Evolutionary conservation across 1,140 invertebrate species (phyloP).

Genomic region (Drosophila jambulina): DNA sequence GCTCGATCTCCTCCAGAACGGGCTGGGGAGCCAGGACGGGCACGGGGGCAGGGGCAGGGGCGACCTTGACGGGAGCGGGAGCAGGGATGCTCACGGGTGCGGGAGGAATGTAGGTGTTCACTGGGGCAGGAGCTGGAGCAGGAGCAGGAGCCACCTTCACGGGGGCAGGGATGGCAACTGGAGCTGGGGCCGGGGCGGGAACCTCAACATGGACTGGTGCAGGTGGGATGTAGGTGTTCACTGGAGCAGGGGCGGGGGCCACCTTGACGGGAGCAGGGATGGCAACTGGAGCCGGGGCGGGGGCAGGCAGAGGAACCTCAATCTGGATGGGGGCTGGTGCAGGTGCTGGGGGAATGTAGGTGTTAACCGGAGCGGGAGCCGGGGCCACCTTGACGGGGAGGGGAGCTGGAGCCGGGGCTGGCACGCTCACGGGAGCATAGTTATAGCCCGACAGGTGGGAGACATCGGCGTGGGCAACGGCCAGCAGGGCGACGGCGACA

Average conservation of each 20-base stretch:
- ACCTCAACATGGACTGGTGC: conserved; percentile 22
- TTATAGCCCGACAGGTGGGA: conserved; percentile 78
- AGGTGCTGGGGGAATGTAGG: conserved; percentile 55
- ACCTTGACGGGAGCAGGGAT: conserved; percentile 21
- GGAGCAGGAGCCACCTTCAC: conserved; percentile 46
- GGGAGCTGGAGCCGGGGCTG: conserved; percentile 51
- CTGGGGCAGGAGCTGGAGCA: conserved; percentile 26
- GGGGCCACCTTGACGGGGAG: conserved; percentile 47
- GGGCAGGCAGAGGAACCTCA: conserved; percentile 24
- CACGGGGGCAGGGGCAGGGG: conserved; percentile 43
- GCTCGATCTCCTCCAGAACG: conserved; percentile 73
- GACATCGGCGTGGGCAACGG: conserved; percentile 76
- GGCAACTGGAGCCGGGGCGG: conserved; percentile 35
- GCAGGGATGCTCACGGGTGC: conserved; percentile 30
- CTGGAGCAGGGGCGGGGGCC: conserved; percentile 30
- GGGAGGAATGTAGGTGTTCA: conserved; percentile 21
- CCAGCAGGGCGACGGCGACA: conserved; percentile 72
- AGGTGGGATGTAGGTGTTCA: conserved; percentile 54
- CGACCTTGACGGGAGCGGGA: conserved; percentile 22
- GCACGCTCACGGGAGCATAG: conserved; percentile 63
- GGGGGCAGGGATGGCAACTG: conserved; percentile 41
- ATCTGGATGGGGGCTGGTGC: conserved; percentile 29
- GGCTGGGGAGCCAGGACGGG: conserved; percentile 66
- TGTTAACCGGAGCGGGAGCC: conserved; percentile 48
- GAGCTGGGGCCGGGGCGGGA: conserved; percentile 19